A percentile compares a stretch with the other conserved stretches of the same genome.
These are phyloP conservation scores for Cyprinodon tularosa DNA, from an alignment of 2,113 vertebrate genomes.

Conservation along the genomic window DNA sequence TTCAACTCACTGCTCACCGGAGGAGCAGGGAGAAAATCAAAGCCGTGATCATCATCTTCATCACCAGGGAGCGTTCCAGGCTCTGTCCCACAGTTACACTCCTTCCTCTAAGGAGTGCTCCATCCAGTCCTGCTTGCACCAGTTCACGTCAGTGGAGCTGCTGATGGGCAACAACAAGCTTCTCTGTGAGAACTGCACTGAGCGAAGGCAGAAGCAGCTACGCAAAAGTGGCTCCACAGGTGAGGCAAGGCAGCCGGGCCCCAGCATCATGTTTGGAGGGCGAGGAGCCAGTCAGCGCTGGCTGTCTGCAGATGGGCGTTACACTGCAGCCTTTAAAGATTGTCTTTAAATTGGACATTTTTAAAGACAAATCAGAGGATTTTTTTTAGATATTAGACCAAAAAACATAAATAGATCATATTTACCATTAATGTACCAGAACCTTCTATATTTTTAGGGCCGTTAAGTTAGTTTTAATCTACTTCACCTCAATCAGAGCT, in stretches of 20 bases:
- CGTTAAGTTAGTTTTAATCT: too few relatives aligned
- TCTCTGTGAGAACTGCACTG: conserved; percentile 93
- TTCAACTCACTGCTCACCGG: conserved; percentile 53
- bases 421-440: too few relatives aligned
- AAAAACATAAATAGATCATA: too few relatives aligned
- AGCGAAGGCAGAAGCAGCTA: conserved; percentile 83
- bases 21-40: conserved; percentile 64
- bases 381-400: too few relatives aligned
- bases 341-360: too few relatives aligned
- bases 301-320: too few relatives aligned
- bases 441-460: too few relatives aligned
- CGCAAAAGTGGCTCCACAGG: conserved; percentile 83
- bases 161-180: conserved; percentile 99
- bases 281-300: too few relatives aligned
- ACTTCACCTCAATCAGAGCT: too few relatives aligned
- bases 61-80: conserved; percentile 91
- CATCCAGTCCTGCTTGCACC: conserved; percentile 95
- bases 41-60: conserved; percentile 66
- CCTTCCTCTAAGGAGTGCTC: conserved; percentile 97
- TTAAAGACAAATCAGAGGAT: too few relatives aligned
- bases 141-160: conserved; percentile 95
- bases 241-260: conserved; percentile 57
- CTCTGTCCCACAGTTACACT: conserved; percentile 90
- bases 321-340: too few relatives aligned
- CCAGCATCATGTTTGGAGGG: too few relatives aligned